These are phyloP conservation scores for Scrobipalpa atriplicella DNA, from an alignment of 2,888 invertebrate species.

Conservation along the genomic window DNA sequence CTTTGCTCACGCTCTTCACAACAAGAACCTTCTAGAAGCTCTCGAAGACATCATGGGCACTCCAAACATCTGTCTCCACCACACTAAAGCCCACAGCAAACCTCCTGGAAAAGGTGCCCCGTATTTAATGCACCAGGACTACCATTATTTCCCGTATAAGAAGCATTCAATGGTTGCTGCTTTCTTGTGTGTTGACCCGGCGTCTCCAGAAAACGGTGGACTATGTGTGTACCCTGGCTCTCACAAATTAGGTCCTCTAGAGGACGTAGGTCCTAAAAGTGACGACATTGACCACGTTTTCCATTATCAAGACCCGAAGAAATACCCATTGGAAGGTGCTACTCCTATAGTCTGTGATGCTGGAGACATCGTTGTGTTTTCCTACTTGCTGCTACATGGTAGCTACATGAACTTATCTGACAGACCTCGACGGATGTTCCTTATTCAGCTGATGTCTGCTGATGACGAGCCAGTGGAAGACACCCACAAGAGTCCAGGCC, in stretches of 20 bases:
- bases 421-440: slow-evolving; percentile 72
- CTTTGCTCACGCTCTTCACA: slow-evolving; percentile 64
- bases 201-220: slow-evolving; percentile 77
- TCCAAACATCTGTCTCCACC: slow-evolving; percentile 73
- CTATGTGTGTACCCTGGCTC: slow-evolving; percentile 79
- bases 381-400: slow-evolving; percentile 78
- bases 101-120: slow-evolving; percentile 76
- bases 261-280: slow-evolving; percentile 63
- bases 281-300: slow-evolving; percentile 40
- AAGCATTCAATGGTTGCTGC: slow-evolving; percentile 78
- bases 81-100: slow-evolving; percentile 78
- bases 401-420: slow-evolving; percentile 72
- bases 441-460: slow-evolving; percentile 73
- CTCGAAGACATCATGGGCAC: slow-evolving; percentile 73
- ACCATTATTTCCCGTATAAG: slow-evolving; percentile 79
- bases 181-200: slow-evolving; percentile 76
- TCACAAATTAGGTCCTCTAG: slow-evolving; percentile 75
- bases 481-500: slow-evolving; percentile 68
- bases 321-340: slow-evolving; percentile 69
- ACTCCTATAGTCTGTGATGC: slow-evolving; percentile 67
- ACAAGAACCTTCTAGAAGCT: slow-evolving; percentile 68
- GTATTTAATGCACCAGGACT: slow-evolving; percentile 79
- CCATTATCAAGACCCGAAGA: slow-evolving; percentile 67
- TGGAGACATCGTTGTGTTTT: slow-evolving; percentile 77
- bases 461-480: slow-evolving; percentile 70